These are phyloP conservation scores for Lacerta viridis DNA, from an alignment of 2,797 vertebrate species.

Conservation along the genomic window DNA sequence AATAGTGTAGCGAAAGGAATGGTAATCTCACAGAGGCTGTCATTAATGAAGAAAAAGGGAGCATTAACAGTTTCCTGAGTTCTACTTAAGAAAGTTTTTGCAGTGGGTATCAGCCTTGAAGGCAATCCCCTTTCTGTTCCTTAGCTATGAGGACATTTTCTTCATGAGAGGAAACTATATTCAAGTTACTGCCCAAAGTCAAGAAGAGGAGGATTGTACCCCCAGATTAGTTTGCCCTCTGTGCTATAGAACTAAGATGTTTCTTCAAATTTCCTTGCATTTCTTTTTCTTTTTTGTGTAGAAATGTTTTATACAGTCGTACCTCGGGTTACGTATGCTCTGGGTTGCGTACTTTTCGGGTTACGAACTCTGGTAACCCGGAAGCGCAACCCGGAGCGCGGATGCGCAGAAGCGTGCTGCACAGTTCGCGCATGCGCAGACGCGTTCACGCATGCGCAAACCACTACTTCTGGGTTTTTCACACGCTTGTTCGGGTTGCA, in stretches of 20 bases:
- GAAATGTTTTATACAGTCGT: not conserved
- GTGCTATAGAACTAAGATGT: not conserved
- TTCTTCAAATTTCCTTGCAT: not conserved
- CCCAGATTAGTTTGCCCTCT: not conserved
- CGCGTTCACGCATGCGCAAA: no score
- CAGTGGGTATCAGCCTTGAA: not conserved
- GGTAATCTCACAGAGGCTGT: conserved; percentile 4
- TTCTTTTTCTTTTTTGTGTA: not conserved
- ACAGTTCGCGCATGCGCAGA: no score
- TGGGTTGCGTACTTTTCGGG: no score
- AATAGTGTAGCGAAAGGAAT: conserved; percentile 20
- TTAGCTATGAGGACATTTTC: not conserved
- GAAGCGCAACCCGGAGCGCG: no score
- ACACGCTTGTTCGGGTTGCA: no score
- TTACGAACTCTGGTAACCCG: no score
- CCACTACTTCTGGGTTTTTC: no score
- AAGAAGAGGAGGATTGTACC: not conserved
- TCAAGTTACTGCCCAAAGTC: not conserved
- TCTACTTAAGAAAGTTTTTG: not conserved
- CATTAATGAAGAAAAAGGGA: conserved; percentile 42
- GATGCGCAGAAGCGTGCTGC: no score
- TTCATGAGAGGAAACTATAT: not conserved
- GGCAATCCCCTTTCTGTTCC: not conserved
- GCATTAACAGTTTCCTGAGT: not conserved
- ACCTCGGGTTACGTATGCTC: no score